A percentile compares a stretch with the other conserved stretches of the same genome.
phyloP scores from a whole-genome alignment of 92 coral and sea anemone genomes.

The Actinernus sp. region DNA sequence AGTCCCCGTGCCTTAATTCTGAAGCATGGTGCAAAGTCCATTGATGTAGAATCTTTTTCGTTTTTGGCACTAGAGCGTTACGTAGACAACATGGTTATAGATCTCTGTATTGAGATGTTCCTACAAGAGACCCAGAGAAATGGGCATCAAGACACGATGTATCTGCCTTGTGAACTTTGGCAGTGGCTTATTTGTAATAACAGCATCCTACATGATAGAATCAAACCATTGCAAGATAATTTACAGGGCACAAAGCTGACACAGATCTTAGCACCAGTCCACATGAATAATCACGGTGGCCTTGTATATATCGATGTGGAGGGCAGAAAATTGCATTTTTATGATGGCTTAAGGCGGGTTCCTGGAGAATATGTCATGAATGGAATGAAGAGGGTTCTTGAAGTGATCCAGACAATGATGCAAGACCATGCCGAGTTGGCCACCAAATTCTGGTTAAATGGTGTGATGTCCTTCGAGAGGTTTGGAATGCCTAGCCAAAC shows the following conservation, averaged over 20 bases:
- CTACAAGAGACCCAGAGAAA: conserved; percentile 2
- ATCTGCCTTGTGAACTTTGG: conserved; percentile 30
- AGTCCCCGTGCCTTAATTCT: background rate
- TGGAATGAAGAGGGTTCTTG: conserved; percentile 5
- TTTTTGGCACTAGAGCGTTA: no score
- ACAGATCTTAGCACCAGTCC: no score
- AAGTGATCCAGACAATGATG: background rate
- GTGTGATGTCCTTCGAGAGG: conserved; percentile 16
- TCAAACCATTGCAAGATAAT: background rate
- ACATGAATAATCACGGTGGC: conserved; percentile 48
- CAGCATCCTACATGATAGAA: background rate
- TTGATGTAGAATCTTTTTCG: no score
- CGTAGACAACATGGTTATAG: no score
- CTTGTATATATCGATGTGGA: conserved; percentile 20
- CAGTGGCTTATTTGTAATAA: conserved; percentile 16
- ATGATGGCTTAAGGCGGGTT: conserved; percentile 22
- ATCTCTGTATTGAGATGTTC: no score
- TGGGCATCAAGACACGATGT: conserved; percentile 9
- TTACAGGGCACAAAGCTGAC: no score
- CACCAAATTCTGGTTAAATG: conserved; percentile 10
- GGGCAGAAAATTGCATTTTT: conserved; percentile 9
- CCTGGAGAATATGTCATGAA: conserved; percentile 7
- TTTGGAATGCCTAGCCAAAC: conserved; percentile 52
- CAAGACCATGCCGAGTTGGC: conserved; percentile 11
- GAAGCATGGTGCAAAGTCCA: conserved; percentile 21